phyloP scores from a whole-genome alignment of 2,888 invertebrate genomes.

The Hirudinaria manillensis region DNA sequence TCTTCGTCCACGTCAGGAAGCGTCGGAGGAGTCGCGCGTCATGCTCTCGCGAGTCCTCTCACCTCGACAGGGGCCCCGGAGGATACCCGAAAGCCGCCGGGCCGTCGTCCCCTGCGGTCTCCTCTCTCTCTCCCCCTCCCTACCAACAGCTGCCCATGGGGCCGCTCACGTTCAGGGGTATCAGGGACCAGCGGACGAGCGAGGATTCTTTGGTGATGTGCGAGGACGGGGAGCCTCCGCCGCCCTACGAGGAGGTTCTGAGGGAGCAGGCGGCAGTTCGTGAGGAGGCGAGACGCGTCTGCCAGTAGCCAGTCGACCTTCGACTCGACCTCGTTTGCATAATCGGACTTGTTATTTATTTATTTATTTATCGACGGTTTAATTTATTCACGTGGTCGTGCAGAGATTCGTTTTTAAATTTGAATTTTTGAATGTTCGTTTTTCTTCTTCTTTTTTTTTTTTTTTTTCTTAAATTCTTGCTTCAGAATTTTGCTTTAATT shows the following conservation, averaged over 20 bases:
- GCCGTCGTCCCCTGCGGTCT: neutral
- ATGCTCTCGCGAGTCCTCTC: neutral
- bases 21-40: neutral
- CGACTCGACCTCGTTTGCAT: too few species aligned
- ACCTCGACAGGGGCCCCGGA: neutral
- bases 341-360: too few species aligned
- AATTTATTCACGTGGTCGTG: too few species aligned
- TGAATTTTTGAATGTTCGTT: too few species aligned
- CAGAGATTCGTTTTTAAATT: too few species aligned
- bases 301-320: too few species aligned
- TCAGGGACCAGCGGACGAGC: neutral
- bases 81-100: neutral
- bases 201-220: slow-evolving; percentile 9
- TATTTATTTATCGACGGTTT: too few species aligned
- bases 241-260: slow-evolving; percentile 13
- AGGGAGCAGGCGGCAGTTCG: neutral
- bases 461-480: too few species aligned
- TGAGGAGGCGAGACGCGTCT: too few species aligned
- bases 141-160: slow-evolving; percentile 19
- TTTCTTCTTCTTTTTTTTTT: too few species aligned
- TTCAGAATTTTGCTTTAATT: too few species aligned
- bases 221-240: slow-evolving; percentile 18
- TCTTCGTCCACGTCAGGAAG: slow-evolving; percentile 14
- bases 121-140: slow-evolving; percentile 13
- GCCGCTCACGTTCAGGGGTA: neutral